Base-by-base conservation (phyloP, 2,797 vertebrate species). In the Melanogrammus aeglefinus region DNA sequence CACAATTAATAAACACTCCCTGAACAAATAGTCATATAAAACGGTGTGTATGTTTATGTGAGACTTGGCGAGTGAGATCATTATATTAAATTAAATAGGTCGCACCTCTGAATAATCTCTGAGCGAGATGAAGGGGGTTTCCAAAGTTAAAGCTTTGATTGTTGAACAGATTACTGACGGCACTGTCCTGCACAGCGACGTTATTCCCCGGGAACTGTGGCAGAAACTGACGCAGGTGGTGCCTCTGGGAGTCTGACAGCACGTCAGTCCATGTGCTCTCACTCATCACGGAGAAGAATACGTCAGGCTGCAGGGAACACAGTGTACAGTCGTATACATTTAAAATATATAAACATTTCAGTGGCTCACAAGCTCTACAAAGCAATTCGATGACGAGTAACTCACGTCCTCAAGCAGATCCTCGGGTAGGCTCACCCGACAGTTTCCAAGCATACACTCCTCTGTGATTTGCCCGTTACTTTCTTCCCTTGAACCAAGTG, bases 341-440 rank as follows among this genome's bases (percentile, higher is more conserved):
- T 13, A 27, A 3, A 69, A 27, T 27, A 27, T 27, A 27, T 69
- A 24, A 10, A 9, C 8, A 69, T 63, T 63, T 21, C 1, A 51
- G 13, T 44, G 41, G 41, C 41, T 18, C 12, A 21, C 47, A 63
- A 7, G 8, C 13, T 75, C 18, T 36, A 75, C 41, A 77, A 75
- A 73, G 57, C 0, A n/a, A 36, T 12, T 74, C 7, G 16, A 14
- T 0, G 7, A 0, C 16, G 73, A 33, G 63, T 16, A 18, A 89
- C 97, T 97, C 85, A 98, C 97, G 38, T 99, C 97, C 86, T 99
- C 98, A 29, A 99, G 92, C 0, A 99, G 94, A 82, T 98, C 97
- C 89, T 99, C 97, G 0, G 98, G 97, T 33, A 99, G 94, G 38
- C 93, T 96, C 31, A 99, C 95, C 72, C 95, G 93, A 47, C 95